These are phyloP conservation scores for Salvator merianae DNA, from an alignment of 2,113 vertebrate species.

Conservation along the genomic window DNA sequence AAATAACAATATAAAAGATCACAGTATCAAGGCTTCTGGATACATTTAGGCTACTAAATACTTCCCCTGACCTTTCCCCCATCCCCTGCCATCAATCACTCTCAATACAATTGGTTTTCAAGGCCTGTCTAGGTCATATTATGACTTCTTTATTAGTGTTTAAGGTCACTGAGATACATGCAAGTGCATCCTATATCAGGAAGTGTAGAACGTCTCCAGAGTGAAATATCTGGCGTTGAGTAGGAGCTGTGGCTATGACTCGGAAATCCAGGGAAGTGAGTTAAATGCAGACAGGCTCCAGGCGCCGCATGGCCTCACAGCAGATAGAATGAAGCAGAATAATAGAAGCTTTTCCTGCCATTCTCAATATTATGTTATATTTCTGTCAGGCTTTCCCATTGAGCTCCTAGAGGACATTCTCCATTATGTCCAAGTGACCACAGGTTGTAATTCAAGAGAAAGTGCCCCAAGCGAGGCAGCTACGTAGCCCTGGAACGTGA, in stretches of 20 bases:
- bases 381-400: conserved; percentile 74
- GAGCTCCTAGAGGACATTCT: conserved; percentile 48
- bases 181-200: conserved; percentile 93
- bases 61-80: conserved; percentile 20
- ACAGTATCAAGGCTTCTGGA: conserved; percentile 33
- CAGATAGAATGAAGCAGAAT: conserved; percentile 80
- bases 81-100: conserved; percentile 53
- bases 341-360: conserved; percentile 86
- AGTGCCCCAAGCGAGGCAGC: conserved; percentile 42
- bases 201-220: conserved; percentile 81
- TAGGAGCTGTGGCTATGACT: conserved; percentile 72
- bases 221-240: conserved; percentile 85
- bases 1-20: conserved; percentile 59
- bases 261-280: conserved; percentile 86
- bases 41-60: conserved; percentile 60
- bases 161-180: conserved; percentile 87
- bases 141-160: conserved; percentile 87
- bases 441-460: conserved; percentile 51
- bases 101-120: conserved; percentile 55
- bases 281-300: conserved; percentile 79
- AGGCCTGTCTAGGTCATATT: conserved; percentile 78
- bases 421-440: conserved; percentile 42
- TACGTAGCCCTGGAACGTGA: conserved; percentile 45
- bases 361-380: conserved; percentile 78
- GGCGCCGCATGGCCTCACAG: conserved; percentile 76